Evolutionary conservation across 2,888 invertebrate genomes (phyloP), one percentile per base, ranked within the genome.

Genomic region (Meandrusa payeni): DNA sequence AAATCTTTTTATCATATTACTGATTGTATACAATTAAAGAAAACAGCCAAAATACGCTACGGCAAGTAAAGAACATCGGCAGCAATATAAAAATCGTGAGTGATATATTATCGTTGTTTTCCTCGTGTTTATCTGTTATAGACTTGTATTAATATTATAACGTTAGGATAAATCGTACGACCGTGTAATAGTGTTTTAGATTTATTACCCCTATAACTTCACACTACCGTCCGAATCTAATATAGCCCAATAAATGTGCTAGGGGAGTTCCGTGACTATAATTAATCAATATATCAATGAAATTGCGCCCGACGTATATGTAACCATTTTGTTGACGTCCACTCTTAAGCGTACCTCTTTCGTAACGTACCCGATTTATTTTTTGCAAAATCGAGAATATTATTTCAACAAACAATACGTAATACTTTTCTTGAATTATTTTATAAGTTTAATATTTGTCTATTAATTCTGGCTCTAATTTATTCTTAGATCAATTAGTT

Each of bases 201-300:
- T 42, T 36, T 42, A 24, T 36, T 7, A 4, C 17, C 17, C 23
- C 24, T 36, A 24, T 36, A 24, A 36, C 15, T 29, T 36, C 4
- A 29, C 29, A 19, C n/a, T 10, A 19, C 31, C 17, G 15, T 19
- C 17, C 31, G 11, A 32, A 26, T 10, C 11, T 26, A 24, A 40
- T 28, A 23, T 17, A 23, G 28, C 22, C 4, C 23, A 29, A 29
- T 42, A 29, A 42, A 42, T 24, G 12, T 34, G 17, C 11, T 9
- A 11, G 13, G 34, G 2, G 9, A 27, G 11, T 41, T 41, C 22
- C 22, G 10, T 41, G 28, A 34, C 17, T 15, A 2, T 41, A 27
- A 41, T 33, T 26, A 33, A 33, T 41, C 34, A 27, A 28, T 41
- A 34, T 34, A 28, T 41, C 22, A 23, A 28, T 34, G 33, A 20